phyloP scores from a whole-genome alignment of 2,888 invertebrate genomes.

The Palloptera scutellata region DNA sequence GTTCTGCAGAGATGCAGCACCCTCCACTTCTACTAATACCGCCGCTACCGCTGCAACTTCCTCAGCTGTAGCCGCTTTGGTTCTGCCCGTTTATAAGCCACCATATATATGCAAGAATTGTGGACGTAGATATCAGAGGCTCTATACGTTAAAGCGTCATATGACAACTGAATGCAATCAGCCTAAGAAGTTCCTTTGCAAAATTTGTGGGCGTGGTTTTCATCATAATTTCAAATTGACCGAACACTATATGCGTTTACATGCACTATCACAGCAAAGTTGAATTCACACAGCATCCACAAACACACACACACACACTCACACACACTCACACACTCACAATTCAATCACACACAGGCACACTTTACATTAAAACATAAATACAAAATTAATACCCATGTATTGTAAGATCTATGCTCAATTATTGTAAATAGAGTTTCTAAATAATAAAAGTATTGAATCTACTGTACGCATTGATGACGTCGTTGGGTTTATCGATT shows the following conservation, averaged over 20 bases:
- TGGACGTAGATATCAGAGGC: slow-evolving; percentile 55
- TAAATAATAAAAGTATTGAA: too few relatives aligned
- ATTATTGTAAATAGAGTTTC: too few relatives aligned
- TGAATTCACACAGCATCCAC: not conserved
- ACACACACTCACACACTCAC: not conserved
- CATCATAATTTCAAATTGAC: slow-evolving; percentile 61
- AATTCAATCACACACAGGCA: slow-evolving; percentile 4
- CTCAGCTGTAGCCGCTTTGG: slow-evolving; percentile 13
- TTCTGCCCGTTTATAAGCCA: not conserved
- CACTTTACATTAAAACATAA: too few relatives aligned
- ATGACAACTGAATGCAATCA: slow-evolving; percentile 62
- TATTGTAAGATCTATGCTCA: too few relatives aligned
- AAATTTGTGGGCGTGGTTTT: slow-evolving; percentile 59
- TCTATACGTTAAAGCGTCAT: slow-evolving; percentile 68
- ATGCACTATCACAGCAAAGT: slow-evolving; percentile 24
- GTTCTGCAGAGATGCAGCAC: slow-evolving; percentile 8
- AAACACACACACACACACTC: slow-evolving; percentile 6
- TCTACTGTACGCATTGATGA: too few relatives aligned
- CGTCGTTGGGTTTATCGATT: too few relatives aligned
- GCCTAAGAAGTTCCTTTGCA: slow-evolving; percentile 58
- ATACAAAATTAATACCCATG: too few relatives aligned
- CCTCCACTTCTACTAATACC: slow-evolving; percentile 18
- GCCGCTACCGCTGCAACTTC: slow-evolving; percentile 24
- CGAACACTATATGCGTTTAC: slow-evolving; percentile 56
- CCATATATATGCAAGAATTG: slow-evolving; percentile 53